Conservation (phyloP, 2,888 invertebrate species). For the Oscheius sp. region DNA sequence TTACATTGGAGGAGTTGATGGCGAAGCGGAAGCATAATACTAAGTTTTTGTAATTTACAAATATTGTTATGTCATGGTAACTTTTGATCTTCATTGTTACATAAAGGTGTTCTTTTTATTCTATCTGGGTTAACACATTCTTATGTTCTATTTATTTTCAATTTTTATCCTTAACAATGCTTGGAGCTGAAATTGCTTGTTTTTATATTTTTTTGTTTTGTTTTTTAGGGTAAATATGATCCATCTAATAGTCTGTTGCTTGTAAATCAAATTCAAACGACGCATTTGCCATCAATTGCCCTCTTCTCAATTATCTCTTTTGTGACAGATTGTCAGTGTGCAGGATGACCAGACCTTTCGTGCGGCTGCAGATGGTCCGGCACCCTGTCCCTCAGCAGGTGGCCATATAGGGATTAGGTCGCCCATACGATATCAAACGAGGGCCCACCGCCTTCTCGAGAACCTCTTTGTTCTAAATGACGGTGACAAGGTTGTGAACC, state of each 20-base stretch:
- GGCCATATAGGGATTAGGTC: too few species aligned
- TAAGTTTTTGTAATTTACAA: neutral
- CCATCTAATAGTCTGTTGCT: neutral
- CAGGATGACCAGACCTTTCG: too few species aligned
- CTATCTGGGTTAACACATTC: neutral
- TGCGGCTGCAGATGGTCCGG: too few species aligned
- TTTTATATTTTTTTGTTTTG: neutral
- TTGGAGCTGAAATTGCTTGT: neutral
- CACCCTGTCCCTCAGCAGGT: too few species aligned
- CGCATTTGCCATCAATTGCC: too few species aligned
- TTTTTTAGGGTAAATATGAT: neutral
- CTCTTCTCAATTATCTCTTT: too few species aligned
- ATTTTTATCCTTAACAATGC: neutral
- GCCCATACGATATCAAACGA: too few species aligned
- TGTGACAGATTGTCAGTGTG: too few species aligned
- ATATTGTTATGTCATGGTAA: neutral
- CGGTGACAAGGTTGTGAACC: too few species aligned
- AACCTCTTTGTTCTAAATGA: too few species aligned
- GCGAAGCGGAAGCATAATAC: constrained; percentile 30
- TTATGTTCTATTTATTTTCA: neutral
- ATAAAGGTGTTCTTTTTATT: neutral
- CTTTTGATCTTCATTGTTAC: neutral
- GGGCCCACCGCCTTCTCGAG: too few species aligned
- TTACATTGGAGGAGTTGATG: constrained; percentile 62
- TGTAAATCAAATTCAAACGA: too few species aligned